Percentiles rank a stretch among this genome's conserved stretches.
Evolutionary conservation across 2,113 vertebrate species (phyloP).

Genomic region (Gadus chalcogrammus): DNA sequence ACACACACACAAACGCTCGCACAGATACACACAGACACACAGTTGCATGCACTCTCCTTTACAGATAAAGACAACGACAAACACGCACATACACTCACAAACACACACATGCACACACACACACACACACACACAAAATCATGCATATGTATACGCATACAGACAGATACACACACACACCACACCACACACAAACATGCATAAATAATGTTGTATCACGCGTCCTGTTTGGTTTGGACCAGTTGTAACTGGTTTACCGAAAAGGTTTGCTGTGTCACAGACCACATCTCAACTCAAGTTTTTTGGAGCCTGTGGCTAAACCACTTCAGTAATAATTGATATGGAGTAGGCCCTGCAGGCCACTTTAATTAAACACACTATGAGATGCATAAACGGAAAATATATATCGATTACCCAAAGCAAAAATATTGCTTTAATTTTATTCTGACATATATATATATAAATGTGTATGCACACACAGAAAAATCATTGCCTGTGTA

Average conservation of each 20-base stretch:
- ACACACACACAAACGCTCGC: background rate
- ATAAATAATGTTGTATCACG: conserved; percentile 50
- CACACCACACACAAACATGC: too few relatives aligned
- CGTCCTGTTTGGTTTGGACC: conserved; percentile 42
- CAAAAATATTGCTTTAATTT: conserved; percentile 51
- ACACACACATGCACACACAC: conserved; percentile 8
- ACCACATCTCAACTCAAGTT: conserved; percentile 57
- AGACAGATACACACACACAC: too few relatives aligned
- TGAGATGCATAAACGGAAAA: conserved; percentile 60
- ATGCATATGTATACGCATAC: too few relatives aligned
- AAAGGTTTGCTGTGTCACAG: conserved; percentile 53
- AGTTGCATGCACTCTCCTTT: conserved; percentile 21
- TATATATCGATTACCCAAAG: conserved; percentile 58
- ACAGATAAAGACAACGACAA: conserved; percentile 16
- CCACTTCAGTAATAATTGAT: conserved; percentile 58
- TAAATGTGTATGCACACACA: too few relatives aligned
- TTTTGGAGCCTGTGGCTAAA: conserved; percentile 51
- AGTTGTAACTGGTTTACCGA: conserved; percentile 50
- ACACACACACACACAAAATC: too few relatives aligned
- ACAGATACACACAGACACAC: conserved; percentile 18
- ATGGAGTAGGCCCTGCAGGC: conserved; percentile 49
- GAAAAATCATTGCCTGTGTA: conserved; percentile 12
- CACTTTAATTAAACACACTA: conserved; percentile 51
- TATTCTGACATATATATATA: conserved; percentile 24
- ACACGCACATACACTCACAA: conserved; percentile 1